These are phyloP conservation scores for Dicentrarchus labrax DNA, from an alignment of 2,113 vertebrate genomes.

Conservation along the genomic window DNA sequence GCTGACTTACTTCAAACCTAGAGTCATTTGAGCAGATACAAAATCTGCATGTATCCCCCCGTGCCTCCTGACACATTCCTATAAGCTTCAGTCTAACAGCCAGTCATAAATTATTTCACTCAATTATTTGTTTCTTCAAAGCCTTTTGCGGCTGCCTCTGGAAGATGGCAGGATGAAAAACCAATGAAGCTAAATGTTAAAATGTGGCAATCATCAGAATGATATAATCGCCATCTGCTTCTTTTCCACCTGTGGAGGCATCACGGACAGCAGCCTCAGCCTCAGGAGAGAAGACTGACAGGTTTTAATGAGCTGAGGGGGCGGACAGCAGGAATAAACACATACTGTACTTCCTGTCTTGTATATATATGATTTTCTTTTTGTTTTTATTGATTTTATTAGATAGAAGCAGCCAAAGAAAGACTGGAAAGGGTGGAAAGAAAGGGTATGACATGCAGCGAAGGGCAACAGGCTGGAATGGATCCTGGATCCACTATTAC, in stretches of 20 bases:
- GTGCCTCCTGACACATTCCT: too few species aligned
- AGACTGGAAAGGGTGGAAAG: too few species aligned
- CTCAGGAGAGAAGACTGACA: neutral
- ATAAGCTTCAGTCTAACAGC: neutral
- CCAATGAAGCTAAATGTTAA: neutral
- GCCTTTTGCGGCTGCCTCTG: neutral
- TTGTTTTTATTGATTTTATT: too few species aligned
- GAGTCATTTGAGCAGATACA: too few species aligned
- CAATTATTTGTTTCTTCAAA: neutral
- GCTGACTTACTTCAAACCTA: too few species aligned
- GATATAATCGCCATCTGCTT: slow-evolving; percentile 18
- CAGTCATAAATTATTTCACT: neutral
- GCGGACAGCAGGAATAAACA: neutral
- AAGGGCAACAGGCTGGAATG: too few species aligned
- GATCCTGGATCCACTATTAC: too few species aligned
- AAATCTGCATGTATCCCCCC: too few species aligned
- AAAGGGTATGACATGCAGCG: too few species aligned
- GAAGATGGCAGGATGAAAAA: neutral
- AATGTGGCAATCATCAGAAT: neutral
- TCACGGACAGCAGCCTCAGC: neutral
- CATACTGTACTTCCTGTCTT: too few species aligned
- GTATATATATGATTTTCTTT: too few species aligned
- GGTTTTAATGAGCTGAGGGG: neutral
- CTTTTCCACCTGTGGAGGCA: slow-evolving; percentile 20
- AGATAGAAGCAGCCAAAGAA: too few species aligned